Evolutionary conservation across 2,113 vertebrate genomes (phyloP).

Genomic region (Alligator mississippiensis): DNA sequence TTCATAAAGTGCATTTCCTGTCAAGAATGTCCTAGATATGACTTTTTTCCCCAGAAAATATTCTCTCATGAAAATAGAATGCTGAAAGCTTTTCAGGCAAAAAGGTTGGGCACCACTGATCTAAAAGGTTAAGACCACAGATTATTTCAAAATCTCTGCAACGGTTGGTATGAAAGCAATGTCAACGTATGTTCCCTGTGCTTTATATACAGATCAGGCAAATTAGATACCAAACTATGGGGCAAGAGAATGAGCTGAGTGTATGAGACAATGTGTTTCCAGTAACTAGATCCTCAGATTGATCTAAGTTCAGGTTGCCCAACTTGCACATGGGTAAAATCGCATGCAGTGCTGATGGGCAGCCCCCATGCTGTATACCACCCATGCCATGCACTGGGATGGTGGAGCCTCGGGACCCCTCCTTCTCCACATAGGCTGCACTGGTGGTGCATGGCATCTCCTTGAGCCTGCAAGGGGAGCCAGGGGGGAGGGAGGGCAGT

Average conservation of each 20-base stretch:
- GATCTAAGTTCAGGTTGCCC: neutral
- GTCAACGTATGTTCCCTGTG: neutral
- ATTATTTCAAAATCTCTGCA: neutral
- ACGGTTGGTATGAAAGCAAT: neutral
- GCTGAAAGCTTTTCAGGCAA: neutral
- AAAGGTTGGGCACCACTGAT: neutral
- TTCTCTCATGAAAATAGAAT: neutral
- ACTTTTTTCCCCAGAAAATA: neutral
- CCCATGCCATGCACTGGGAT: too few species aligned
- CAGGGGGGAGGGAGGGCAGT: too few species aligned
- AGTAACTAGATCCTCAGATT: conserved; percentile 36
- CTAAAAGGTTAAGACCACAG: neutral
- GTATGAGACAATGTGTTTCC: neutral
- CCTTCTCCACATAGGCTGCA: too few species aligned
- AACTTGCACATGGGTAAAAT: too few species aligned
- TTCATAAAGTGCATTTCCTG: neutral
- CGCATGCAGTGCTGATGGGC: too few species aligned
- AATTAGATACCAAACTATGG: neutral
- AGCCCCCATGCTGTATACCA: too few species aligned
- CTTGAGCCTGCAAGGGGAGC: too few species aligned
- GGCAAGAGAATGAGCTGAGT: neutral
- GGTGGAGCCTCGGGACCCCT: too few species aligned
- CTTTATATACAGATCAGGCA: neutral
- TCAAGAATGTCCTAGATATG: neutral
- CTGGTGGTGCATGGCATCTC: too few species aligned